Evolutionary conservation across 2,113 vertebrate genomes (phyloP).

Genomic region (Ciconia maguari): DNA sequence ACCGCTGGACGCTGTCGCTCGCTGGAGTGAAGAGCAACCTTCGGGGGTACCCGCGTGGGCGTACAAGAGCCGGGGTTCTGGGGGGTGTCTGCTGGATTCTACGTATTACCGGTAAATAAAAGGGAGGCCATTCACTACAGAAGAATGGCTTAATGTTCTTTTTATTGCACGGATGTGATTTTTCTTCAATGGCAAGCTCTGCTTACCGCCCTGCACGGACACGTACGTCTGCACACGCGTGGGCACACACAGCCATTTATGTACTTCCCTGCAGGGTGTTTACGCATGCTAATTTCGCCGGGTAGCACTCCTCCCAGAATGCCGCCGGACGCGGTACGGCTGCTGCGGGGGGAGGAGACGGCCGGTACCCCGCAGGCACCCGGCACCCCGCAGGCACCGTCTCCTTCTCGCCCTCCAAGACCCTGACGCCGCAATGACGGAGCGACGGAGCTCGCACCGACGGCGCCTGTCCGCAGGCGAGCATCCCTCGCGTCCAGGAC

Average conservation of each 20-base stretch:
- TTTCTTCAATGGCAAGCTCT: not conserved
- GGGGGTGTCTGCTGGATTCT: not conserved
- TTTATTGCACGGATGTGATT: not conserved
- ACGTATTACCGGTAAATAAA: accelerated
- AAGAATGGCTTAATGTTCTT: not conserved
- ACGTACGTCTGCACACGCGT: not conserved
- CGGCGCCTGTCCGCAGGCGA: not conserved
- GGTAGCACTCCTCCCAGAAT: not conserved
- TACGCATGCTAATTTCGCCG: accelerated
- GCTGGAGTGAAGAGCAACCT: not conserved
- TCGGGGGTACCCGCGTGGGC: not conserved
- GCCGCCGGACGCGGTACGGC: not conserved
- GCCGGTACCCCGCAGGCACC: not conserved
- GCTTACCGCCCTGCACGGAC: not conserved
- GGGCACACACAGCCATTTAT: accelerated
- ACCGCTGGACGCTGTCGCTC: not conserved
- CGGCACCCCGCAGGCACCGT: not conserved
- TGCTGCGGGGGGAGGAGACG: not conserved
- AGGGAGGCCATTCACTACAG: not conserved
- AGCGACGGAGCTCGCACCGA: accelerated
- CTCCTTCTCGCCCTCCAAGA: not conserved
- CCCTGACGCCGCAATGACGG: not conserved
- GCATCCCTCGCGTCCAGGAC: accelerated
- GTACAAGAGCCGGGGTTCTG: not conserved
- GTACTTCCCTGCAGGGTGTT: not conserved